Evolutionary conservation across 2,797 vertebrate species (phyloP).

Genomic region (Antennarius maculatus): DNA sequence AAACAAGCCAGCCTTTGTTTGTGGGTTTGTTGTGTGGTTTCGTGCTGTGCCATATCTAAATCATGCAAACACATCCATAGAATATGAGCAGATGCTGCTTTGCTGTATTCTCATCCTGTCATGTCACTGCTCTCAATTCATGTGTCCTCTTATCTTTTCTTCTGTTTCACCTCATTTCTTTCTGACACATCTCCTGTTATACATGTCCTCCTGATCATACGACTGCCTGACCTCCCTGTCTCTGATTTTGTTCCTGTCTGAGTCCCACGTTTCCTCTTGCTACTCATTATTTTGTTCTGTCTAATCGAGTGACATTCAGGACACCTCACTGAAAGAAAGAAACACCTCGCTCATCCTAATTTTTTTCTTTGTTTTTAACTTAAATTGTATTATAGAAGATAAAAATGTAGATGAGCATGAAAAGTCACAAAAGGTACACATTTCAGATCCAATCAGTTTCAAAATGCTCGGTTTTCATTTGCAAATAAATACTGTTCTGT

Average conservation of each 20-base stretch:
- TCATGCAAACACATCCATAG: conserved; percentile 30
- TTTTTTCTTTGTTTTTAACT: no score
- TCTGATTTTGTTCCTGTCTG: background rate
- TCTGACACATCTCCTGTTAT: conserved; percentile 8
- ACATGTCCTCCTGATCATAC: conserved; percentile 9
- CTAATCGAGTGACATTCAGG: conserved; percentile 12
- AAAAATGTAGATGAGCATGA: no score
- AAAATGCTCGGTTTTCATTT: no score
- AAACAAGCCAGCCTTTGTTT: conserved; percentile 31
- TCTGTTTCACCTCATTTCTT: background rate
- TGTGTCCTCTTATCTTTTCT: conserved; percentile 2
- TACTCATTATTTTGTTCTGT: conserved; percentile 30
- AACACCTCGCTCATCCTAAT: no score
- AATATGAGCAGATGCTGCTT: conserved; percentile 46
- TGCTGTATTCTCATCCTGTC: background rate
- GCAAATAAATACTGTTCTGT: no score
- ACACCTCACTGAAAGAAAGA: no score
- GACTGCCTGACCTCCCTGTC: background rate
- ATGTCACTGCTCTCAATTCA: background rate
- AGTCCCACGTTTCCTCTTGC: conserved; percentile 21
- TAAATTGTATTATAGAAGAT: no score
- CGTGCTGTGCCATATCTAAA: conserved; percentile 12
- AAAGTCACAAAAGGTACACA: no score
- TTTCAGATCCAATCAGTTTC: no score
- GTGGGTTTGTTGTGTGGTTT: conserved; percentile 20